phyloP scores from a whole-genome alignment of 2,888 invertebrate genomes.

The Sphecodes monilicornis region DNA sequence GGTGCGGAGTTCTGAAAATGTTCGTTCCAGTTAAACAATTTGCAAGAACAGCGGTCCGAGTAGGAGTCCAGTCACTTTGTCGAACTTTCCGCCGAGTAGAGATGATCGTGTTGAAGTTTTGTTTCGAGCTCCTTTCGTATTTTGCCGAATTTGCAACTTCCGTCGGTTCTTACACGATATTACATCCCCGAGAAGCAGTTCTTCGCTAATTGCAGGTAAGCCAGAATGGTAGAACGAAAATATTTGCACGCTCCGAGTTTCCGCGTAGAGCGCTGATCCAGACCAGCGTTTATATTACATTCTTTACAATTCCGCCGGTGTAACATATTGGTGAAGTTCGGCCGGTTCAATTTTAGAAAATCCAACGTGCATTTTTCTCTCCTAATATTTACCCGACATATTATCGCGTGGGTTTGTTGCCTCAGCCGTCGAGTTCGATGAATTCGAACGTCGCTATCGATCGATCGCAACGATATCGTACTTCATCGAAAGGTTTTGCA shows the following conservation, averaged over 20 bases:
- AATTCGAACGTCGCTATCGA: conserved; percentile 23
- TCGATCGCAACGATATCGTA: not conserved
- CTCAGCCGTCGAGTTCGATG: conserved; percentile 20
- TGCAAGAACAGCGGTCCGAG: too few species aligned
- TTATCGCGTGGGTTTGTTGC: conserved; percentile 24
- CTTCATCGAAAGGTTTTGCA: conserved; percentile 6
- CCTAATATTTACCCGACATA: conserved; percentile 27
- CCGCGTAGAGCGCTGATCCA: not conserved
- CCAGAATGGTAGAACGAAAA: not conserved
- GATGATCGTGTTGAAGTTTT: not conserved
- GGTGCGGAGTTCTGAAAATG: not conserved
- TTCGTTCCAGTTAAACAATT: not conserved
- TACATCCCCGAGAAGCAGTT: too few species aligned
- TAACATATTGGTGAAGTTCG: not conserved
- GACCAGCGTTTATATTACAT: not conserved
- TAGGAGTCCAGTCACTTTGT: not conserved
- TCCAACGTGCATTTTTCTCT: not conserved
- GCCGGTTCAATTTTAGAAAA: not conserved
- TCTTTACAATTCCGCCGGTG: not conserved
- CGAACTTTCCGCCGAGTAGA: not conserved
- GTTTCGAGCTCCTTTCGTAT: not conserved
- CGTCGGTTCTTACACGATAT: not conserved
- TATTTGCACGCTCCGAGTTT: not conserved
- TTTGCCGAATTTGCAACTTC: not conserved
- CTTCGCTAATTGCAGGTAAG: not conserved